phyloP scores from a whole-genome alignment of 2,797 vertebrate genomes.

The Macropus fuliginosus region DNA sequence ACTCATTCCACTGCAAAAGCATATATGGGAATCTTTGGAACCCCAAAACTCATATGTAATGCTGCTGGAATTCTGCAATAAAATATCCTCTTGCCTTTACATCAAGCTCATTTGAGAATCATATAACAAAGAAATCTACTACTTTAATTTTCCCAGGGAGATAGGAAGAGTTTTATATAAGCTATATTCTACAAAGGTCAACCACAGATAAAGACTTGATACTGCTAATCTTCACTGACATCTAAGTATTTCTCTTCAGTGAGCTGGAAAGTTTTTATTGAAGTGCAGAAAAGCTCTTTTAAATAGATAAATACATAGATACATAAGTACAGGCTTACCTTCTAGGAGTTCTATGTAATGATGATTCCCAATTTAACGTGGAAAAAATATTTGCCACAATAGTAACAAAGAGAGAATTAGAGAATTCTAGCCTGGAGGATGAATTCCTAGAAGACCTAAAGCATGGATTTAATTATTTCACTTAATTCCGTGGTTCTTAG shows the following conservation, averaged over 20 bases:
- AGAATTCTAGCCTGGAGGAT: neutral
- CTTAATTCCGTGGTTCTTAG: neutral
- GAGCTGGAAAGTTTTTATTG: neutral
- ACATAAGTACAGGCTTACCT: neutral
- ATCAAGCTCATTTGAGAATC: constrained; percentile 35
- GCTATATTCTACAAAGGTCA: neutral
- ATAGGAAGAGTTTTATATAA: neutral
- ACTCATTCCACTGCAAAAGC: neutral
- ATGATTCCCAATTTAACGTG: neutral
- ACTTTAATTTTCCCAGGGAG: neutral
- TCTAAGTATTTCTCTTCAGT: neutral
- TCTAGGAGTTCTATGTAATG: neutral
- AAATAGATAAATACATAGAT: neutral
- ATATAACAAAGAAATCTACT: neutral
- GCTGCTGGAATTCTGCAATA: neutral
- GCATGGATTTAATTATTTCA: neutral
- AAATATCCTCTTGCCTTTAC: neutral
- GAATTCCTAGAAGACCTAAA: neutral
- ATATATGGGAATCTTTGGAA: neutral
- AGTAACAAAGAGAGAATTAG: neutral
- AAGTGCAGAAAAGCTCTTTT: neutral
- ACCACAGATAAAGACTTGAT: neutral
- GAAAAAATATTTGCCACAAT: neutral
- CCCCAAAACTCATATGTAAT: neutral
- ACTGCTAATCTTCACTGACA: neutral